phyloP scores from a whole-genome alignment of 2,113 vertebrate species.

The Leptosomus discolor region DNA sequence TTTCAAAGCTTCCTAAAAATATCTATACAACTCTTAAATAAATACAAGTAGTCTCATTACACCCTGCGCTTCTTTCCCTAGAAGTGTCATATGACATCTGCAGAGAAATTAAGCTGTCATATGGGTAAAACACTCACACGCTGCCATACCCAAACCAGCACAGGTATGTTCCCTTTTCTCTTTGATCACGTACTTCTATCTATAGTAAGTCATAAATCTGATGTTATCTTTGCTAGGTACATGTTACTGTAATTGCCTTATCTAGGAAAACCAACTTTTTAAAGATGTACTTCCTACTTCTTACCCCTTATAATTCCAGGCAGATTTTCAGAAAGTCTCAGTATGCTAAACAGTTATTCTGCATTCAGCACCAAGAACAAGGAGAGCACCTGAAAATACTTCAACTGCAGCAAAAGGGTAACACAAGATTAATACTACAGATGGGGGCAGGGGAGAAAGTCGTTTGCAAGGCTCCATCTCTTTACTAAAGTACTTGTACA shows the following conservation, averaged over 20 bases:
- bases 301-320: not conserved
- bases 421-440: not conserved
- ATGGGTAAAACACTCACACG: not conserved
- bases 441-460: not conserved
- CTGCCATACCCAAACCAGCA: not conserved
- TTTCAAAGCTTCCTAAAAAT: not conserved
- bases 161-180: not conserved
- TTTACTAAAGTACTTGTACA: not conserved
- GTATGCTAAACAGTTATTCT: not conserved
- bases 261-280: not conserved
- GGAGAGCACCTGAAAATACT: not conserved
- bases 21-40: not conserved
- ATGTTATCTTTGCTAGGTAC: not conserved
- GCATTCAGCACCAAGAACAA: not conserved
- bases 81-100: not conserved
- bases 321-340: not conserved
- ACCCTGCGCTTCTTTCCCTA: not conserved
- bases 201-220: not conserved
- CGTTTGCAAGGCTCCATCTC: not conserved
- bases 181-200: not conserved
- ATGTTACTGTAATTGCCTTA: fast-evolving
- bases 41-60: not conserved
- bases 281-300: not conserved
- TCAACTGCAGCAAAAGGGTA: not conserved
- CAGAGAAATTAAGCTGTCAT: not conserved